A percentile compares a stretch with the other conserved stretches of the same genome.
phyloP scores from a whole-genome alignment of 2,797 vertebrate species.

The Sebastes diaconus region DNA sequence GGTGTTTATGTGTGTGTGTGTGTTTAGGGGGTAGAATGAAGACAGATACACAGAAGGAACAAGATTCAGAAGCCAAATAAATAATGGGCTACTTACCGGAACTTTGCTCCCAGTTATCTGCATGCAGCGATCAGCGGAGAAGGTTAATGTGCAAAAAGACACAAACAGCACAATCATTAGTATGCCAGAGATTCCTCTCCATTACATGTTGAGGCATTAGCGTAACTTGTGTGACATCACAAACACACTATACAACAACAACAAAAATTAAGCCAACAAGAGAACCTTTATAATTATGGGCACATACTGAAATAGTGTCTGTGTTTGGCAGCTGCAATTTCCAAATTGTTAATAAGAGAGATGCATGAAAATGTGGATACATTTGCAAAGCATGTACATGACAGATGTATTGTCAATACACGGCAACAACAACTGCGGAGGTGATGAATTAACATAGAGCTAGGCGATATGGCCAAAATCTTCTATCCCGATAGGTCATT shows the following conservation, averaged over 20 bases:
- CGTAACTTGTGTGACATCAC: conserved; percentile 70
- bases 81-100: conserved; percentile 92
- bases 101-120: conserved; percentile 99
- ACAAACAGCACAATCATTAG: conserved; percentile 94
- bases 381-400: not conserved
- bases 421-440: conserved; percentile 33
- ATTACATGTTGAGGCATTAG: conserved; percentile 82
- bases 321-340: conserved; percentile 49
- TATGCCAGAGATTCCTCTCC: conserved; percentile 82
- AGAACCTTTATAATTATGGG: conserved; percentile 34
- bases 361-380: not conserved
- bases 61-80: conserved; percentile 75
- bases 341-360: not conserved
- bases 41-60: conserved; percentile 58
- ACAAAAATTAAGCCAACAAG: conserved; percentile 28
- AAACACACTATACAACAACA: conserved; percentile 46
- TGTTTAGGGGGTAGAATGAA: conserved; percentile 18
- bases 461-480: too few species aligned
- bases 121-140: conserved; percentile 94
- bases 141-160: conserved; percentile 95
- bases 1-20: conserved; percentile 13
- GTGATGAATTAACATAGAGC: conserved; percentile 7
- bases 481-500: too few species aligned
- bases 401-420: not conserved
- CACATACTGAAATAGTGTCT: conserved; percentile 71